Evolutionary conservation across 2,888 invertebrate species (phyloP), one percentile per base, ranked within the genome.

Genomic region (Xestobium rufovillosum): DNA sequence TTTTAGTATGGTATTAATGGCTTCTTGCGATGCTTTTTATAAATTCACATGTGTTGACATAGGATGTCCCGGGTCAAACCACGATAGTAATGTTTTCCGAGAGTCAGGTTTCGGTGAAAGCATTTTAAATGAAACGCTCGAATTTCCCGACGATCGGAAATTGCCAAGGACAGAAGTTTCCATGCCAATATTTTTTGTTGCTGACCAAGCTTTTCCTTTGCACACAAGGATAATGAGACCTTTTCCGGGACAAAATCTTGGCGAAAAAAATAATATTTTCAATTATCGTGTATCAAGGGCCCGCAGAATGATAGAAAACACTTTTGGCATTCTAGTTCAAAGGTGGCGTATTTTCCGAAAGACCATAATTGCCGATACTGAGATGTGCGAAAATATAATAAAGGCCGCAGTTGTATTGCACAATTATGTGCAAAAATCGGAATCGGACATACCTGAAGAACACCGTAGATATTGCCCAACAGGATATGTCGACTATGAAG

Each of bases 31-130:
- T n/a, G n/a, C n/a, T n/a, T n/a, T n/a, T n/a, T n/a, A n/a, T n/a
- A 33, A 26, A 25, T 44, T 44, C 17, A 45, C 36, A 10, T 26
- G 36, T 8, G 38, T 45, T 14, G 45, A 45, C 30, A 31, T 45
- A n/a, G 45, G 41, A 19, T 38, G 31, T 32, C 35, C 31, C 25
- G 42, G 42, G 4, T 33, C 35, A 31, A 26, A 41, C 15, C 31
- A 38, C 23, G 38, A 38, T 10, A 15, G 26, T 9, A 14, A 19
- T 10, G 34, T 35, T 11, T 38, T 38, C 26, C 36, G 27, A 26
- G 17, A 38, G 10, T 36, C 34, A 16, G 34, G 38, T 14, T 36
- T 38, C 34, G 38, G 38, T 12, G n/a, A 38, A 13, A 17, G 34
- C 4, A 14, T 38, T 3, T 13, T 38, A 12, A 26, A 38, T 3